phyloP scores from a whole-genome alignment of 2,113 vertebrate species.

The Rattus rattus region DNA sequence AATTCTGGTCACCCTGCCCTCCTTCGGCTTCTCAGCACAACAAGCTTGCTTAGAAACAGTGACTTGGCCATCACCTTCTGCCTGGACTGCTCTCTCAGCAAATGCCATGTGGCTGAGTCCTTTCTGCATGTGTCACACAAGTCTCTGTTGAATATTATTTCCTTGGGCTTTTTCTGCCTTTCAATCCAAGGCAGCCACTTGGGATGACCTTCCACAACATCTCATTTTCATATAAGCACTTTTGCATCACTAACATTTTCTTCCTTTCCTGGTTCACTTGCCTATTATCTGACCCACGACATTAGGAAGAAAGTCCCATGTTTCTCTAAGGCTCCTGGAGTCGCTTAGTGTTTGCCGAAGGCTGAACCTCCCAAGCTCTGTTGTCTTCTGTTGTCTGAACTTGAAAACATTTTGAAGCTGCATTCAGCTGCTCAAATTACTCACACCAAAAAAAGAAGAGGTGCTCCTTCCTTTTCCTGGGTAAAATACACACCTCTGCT shows the following conservation, averaged over 20 bases:
- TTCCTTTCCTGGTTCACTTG: neutral
- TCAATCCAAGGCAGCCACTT: neutral
- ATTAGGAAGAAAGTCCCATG: neutral
- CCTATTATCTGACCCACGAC: neutral
- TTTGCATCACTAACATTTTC: neutral
- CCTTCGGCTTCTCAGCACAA: neutral
- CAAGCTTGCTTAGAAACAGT: neutral
- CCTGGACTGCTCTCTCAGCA: neutral
- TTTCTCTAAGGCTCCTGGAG: neutral
- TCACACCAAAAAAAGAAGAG: neutral
- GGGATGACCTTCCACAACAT: neutral
- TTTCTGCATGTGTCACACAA: neutral
- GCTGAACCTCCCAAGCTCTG: accelerated
- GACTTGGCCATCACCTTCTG: neutral
- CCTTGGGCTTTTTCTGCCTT: neutral
- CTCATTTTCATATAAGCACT: neutral
- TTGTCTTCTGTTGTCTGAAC: neutral
- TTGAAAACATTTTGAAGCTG: neutral
- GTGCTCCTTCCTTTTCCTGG: neutral
- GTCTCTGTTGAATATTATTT: neutral
- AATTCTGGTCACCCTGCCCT: neutral
- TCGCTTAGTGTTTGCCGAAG: neutral
- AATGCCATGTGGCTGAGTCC: neutral
- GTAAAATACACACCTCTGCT: neutral
- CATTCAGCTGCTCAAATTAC: neutral